These are phyloP conservation scores for Drosophila quadrilineata DNA, from an alignment of 1,140 invertebrate genomes.

Conservation along the genomic window DNA sequence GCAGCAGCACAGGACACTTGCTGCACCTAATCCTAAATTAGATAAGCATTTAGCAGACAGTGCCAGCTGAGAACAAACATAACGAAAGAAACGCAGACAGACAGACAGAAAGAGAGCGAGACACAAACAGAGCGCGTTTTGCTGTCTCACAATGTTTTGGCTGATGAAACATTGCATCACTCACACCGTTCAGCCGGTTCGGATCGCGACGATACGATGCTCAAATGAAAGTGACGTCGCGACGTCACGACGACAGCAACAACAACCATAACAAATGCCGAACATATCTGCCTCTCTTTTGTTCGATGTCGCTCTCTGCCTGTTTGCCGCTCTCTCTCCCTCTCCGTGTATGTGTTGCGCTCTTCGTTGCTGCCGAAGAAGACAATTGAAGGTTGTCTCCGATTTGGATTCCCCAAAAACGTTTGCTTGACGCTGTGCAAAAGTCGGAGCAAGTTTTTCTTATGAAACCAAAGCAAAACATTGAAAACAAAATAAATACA, in stretches of 20 bases:
- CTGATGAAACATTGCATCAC: constrained; percentile 79
- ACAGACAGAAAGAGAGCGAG: background rate
- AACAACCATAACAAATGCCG: too few relatives aligned
- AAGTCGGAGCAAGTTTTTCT: constrained; percentile 61
- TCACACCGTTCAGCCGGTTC: constrained; percentile 11
- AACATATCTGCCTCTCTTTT: background rate
- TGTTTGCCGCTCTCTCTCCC: background rate
- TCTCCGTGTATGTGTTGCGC: background rate
- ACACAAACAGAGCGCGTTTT: constrained; percentile 28
- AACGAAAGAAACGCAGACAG: background rate
- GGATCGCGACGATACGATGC: constrained; percentile 4
- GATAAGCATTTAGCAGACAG: background rate
- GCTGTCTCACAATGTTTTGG: constrained; percentile 6
- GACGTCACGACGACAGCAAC: constrained; percentile 32
- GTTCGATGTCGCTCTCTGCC: background rate
- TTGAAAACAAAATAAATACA: constrained; percentile 10
- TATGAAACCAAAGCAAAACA: constrained; percentile 20
- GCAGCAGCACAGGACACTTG: background rate
- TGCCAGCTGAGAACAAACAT: background rate
- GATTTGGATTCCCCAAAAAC: constrained; percentile 34
- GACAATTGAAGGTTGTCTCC: constrained; percentile 48
- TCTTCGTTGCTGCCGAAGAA: background rate
- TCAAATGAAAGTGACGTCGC: constrained; percentile 62
- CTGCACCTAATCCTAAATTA: background rate
- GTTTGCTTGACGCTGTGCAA: constrained; percentile 26